A percentile compares a stretch with the other conserved stretches of the same genome.
phyloP scores from a whole-genome alignment of 1,140 invertebrate genomes.

The Zeugodacus cucurbitae region DNA sequence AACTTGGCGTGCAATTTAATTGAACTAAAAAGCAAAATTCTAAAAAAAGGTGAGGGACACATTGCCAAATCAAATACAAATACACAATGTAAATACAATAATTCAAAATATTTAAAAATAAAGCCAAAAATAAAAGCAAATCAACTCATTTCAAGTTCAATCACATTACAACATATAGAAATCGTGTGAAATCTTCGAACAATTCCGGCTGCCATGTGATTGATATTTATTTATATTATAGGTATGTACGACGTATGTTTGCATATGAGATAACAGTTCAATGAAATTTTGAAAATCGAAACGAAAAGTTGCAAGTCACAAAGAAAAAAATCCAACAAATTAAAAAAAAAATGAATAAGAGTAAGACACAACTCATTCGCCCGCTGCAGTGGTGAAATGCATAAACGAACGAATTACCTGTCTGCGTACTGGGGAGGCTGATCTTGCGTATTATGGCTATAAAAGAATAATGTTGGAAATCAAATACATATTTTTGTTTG shows the following conservation, averaged over 20 bases:
- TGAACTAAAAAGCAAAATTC: neutral
- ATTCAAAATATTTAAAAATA: neutral
- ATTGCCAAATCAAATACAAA: neutral
- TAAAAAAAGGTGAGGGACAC: neutral
- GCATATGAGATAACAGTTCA: neutral
- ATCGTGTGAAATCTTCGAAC: neutral
- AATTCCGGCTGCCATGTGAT: neutral
- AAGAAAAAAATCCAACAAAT: neutral
- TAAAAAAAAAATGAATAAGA: neutral
- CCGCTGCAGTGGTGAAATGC: constrained; percentile 30
- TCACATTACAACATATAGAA: neutral
- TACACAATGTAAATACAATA: neutral
- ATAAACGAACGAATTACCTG: constrained; percentile 45
- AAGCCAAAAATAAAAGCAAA: neutral
- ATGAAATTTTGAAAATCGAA: constrained; percentile 30
- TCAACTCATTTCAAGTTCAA: neutral
- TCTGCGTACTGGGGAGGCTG: constrained; percentile 56
- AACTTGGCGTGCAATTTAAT: neutral
- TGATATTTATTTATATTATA: neutral
- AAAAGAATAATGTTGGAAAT: constrained; percentile 62
- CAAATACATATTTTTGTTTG: constrained; percentile 19
- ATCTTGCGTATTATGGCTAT: constrained; percentile 66
- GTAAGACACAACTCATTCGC: constrained; percentile 30
- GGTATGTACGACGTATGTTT: neutral
- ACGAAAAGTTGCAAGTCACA: constrained; percentile 26